These are phyloP conservation scores for Lasiurus borealis DNA, from an alignment of 2,113 vertebrate genomes.

Conservation along the genomic window DNA sequence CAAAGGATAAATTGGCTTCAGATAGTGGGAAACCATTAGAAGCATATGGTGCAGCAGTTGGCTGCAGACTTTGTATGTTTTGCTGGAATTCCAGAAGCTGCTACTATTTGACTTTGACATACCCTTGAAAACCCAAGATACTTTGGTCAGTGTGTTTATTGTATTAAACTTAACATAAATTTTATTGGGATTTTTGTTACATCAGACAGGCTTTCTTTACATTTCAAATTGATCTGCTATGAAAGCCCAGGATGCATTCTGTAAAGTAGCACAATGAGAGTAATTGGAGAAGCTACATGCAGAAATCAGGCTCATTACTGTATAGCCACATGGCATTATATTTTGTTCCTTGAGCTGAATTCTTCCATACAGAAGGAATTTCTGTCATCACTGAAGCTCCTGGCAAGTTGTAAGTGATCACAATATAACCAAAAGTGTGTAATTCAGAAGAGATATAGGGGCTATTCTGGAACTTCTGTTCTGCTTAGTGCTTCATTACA, in stretches of 20 bases:
- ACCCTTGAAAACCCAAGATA: conserved; percentile 50
- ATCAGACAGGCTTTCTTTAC: neutral
- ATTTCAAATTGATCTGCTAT: conserved; percentile 29
- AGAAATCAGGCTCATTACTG: conserved; percentile 20
- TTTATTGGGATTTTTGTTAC: conserved; percentile 1
- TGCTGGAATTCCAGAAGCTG: conserved; percentile 57
- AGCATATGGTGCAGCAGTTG: conserved; percentile 75
- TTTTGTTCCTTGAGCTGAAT: neutral
- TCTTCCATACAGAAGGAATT: neutral
- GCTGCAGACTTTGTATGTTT: conserved; percentile 66
- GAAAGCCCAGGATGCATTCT: conserved; percentile 43
- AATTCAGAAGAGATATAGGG: neutral
- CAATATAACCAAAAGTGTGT: neutral
- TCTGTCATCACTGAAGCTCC: neutral
- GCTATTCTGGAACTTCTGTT: neutral
- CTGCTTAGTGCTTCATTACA: neutral
- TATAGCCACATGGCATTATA: neutral
- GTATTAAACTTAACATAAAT: conserved; percentile 15
- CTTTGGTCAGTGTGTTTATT: conserved; percentile 59
- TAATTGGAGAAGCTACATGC: neutral
- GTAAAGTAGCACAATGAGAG: neutral
- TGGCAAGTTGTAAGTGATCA: neutral
- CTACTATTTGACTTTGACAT: conserved; percentile 31
- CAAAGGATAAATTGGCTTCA: neutral
- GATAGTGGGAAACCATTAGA: conserved; percentile 36